These are phyloP conservation scores for Eucera pruinosa DNA, from an alignment of 2,888 invertebrate genomes.

Conservation along the genomic window DNA sequence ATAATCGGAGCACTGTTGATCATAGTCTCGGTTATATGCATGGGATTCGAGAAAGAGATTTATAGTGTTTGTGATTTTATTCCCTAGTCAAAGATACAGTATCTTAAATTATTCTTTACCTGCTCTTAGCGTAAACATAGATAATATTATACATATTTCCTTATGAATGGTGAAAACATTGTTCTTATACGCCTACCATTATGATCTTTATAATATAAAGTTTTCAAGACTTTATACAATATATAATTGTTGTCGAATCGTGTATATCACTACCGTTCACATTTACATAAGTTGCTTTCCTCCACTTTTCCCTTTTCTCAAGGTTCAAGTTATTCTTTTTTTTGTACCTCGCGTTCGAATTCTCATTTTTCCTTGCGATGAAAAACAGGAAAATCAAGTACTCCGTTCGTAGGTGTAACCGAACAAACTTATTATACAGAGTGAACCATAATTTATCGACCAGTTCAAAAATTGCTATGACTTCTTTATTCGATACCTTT, in stretches of 20 bases:
- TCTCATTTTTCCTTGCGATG: not conserved
- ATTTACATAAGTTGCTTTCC: slow-evolving; percentile 34
- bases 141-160: slow-evolving; percentile 60
- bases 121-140: slow-evolving; percentile 58
- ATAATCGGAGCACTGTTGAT: slow-evolving; percentile 83
- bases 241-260: slow-evolving; percentile 42
- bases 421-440: slow-evolving; percentile 33
- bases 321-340: too few species aligned
- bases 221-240: slow-evolving; percentile 46
- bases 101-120: slow-evolving; percentile 66
- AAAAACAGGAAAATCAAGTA: slow-evolving; percentile 35
- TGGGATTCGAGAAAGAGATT: slow-evolving; percentile 84
- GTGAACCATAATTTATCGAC: too few species aligned
- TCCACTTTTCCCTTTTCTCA: too few species aligned
- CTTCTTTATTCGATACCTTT: too few species aligned
- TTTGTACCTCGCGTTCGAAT: not conserved
- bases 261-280: slow-evolving; percentile 42
- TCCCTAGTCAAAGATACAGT: slow-evolving; percentile 74
- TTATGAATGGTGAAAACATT: slow-evolving; percentile 64
- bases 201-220: slow-evolving; percentile 49
- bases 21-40: slow-evolving; percentile 83
- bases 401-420: slow-evolving; percentile 18
- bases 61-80: slow-evolving; percentile 82
- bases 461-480: too few species aligned
- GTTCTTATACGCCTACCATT: slow-evolving; percentile 36